Conservation (phyloP, 2,797 vertebrate species). For the Thalassophryne amazonica region DNA sequence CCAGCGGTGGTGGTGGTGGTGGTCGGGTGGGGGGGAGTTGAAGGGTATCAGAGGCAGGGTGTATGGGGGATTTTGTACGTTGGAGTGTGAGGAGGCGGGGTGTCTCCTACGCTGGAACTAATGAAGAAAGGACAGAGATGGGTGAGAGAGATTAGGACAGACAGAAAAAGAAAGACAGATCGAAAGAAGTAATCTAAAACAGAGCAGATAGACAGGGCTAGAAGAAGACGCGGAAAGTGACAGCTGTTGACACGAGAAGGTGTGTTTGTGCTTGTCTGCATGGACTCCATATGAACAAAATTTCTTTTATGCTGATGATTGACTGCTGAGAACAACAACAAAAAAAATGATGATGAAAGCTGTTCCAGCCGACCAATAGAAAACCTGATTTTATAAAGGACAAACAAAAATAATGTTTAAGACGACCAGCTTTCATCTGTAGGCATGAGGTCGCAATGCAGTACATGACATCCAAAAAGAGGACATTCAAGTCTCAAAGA, state of each 20-base stretch:
- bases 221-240: neutral
- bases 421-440: too few relatives aligned
- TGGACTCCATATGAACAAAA: too few relatives aligned
- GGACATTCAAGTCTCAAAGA: too few relatives aligned
- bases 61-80: neutral
- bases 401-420: too few relatives aligned
- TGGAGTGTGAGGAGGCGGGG: neutral
- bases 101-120: conserved; percentile 2
- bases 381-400: too few relatives aligned
- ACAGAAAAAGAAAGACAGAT: conserved; percentile 31
- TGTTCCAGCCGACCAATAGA: too few relatives aligned
- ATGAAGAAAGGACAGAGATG: conserved; percentile 38
- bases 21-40: neutral
- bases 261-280: neutral
- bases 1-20: conserved; percentile 7
- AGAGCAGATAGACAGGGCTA: conserved; percentile 21
- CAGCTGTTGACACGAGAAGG: conserved; percentile 14
- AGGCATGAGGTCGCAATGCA: too few relatives aligned
- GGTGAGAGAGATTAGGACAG: conserved; percentile 39
- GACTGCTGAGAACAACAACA: too few relatives aligned
- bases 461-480: too few relatives aligned
- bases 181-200: conserved; percentile 46
- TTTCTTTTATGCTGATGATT: too few relatives aligned
- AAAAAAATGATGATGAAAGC: too few relatives aligned
- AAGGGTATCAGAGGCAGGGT: neutral